Evolutionary conservation across 2,888 invertebrate genomes (phyloP).

Genomic region (Watsonalla cultraria): DNA sequence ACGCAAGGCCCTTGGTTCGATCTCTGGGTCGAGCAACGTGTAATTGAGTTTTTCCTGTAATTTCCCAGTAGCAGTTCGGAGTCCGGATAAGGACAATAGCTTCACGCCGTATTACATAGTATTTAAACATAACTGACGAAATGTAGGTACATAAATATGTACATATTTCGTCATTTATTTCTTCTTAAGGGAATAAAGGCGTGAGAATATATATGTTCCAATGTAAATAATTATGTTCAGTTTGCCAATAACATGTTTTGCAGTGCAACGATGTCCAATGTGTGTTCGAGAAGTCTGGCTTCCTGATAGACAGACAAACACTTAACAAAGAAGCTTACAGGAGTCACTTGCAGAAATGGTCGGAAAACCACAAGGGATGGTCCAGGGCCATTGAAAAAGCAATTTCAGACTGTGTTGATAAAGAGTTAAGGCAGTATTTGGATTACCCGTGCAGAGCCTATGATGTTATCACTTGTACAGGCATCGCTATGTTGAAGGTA

Average conservation of each 20-base stretch:
- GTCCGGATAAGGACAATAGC: neutral
- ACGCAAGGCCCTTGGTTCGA: neutral
- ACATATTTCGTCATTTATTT: neutral
- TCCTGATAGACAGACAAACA: slow-evolving; percentile 47
- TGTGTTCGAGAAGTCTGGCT: slow-evolving; percentile 64
- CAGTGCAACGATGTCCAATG: slow-evolving; percentile 70
- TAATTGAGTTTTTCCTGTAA: no score
- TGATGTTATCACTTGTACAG: slow-evolving; percentile 67
- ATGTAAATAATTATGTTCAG: no score
- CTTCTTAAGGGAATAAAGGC: no score
- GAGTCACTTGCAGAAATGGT: slow-evolving; percentile 51
- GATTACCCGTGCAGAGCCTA: slow-evolving; percentile 61
- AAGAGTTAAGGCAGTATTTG: slow-evolving; percentile 56
- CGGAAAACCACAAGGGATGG: slow-evolving; percentile 51
- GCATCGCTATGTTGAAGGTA: slow-evolving; percentile 70
- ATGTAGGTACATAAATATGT: slow-evolving; percentile 5
- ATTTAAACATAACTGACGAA: neutral
- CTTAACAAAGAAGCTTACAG: slow-evolving; percentile 58
- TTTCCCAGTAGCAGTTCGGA: no score
- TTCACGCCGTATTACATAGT: neutral
- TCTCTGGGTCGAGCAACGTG: neutral
- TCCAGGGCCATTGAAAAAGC: slow-evolving; percentile 51
- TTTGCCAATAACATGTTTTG: neutral
- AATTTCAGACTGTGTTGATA: slow-evolving; percentile 59
- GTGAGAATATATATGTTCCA: no score